Base-by-base conservation (phyloP, 2,888 invertebrate species). In the Heliconius ethilla region DNA sequence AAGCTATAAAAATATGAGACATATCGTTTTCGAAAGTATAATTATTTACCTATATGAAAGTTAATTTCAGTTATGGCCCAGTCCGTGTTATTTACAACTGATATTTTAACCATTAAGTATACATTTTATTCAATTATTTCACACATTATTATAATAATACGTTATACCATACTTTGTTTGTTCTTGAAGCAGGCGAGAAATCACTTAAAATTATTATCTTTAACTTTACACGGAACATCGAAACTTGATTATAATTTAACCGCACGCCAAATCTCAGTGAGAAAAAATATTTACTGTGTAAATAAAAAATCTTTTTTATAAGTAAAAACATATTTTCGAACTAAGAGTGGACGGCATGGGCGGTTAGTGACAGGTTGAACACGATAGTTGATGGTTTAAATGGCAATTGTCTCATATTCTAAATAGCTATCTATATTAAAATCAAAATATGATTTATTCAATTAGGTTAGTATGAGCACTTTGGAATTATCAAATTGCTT, bases 191-290 rank as follows among this genome's bases (percentile, higher is more conserved):
- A 65, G 78, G 78, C 75, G 78, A 51, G 75, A 75, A 75, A 70
- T 75, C 75, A 33, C 74, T 70, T 66, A 29, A 75, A 78, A 75
- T 78, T 75, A 78, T 75, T 63, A 75, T 78, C 74, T 70, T 70
- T 51, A 66, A 67, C 13, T 40, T 33, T 75, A 70, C 75, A 25
- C 51, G 70, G 70, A 75, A 70, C 63, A 15, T 37, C 73, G 33
- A 70, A 70, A 78, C 70, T 75, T 72, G 78, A 75, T 70, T 78
- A 69, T 75, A 69, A 75, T 59, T 59, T 75, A 73, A 73, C 73
- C 40, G 40, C 40, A 37, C 33, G 33, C 59, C 25, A 73, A 62
- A 62, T 73, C 40, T 67, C n/a, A 67, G 37, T 37, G 13, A n/a
- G 25, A 37, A 66, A 67, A 37, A 11, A 37, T n/a, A 37, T 37